phyloP scores from a whole-genome alignment of 1,140 invertebrate species.

The Macrobrachium nipponense region DNA sequence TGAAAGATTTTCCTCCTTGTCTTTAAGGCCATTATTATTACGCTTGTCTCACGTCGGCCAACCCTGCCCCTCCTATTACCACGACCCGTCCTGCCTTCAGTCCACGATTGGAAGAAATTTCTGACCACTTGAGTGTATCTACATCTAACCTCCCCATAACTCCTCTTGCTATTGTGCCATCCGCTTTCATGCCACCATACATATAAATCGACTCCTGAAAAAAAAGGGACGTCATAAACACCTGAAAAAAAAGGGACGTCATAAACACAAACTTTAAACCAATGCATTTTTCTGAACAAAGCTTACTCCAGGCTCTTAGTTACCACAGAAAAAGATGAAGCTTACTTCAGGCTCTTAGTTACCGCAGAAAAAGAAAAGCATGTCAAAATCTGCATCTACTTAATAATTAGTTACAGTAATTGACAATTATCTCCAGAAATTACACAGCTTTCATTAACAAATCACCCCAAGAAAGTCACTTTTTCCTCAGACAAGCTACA shows the following conservation, averaged over 20 bases:
- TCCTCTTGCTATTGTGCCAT: conserved; percentile 32
- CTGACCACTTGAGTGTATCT: conserved; percentile 19
- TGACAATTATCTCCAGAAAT: too few species aligned
- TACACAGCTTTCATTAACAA: too few species aligned
- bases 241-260: not conserved
- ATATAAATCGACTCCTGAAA: conserved; percentile 41
- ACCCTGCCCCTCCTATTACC: not conserved
- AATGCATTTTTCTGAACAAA: too few species aligned
- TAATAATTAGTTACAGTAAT: too few species aligned
- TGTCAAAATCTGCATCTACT: too few species aligned
- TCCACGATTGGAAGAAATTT: conserved; percentile 11
- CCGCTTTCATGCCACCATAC: conserved; percentile 36
- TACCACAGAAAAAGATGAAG: too few species aligned
- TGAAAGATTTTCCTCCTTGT: not conserved
- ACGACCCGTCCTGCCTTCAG: not conserved
- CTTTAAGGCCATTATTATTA: conserved; percentile 8
- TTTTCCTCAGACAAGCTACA: too few species aligned
- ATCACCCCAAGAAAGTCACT: too few species aligned
- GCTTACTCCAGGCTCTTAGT: too few species aligned
- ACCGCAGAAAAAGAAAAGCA: too few species aligned
- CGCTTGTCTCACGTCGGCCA: conserved; percentile 7
- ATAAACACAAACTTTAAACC: not conserved
- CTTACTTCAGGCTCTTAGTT: too few species aligned
- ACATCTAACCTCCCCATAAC: conserved; percentile 40
- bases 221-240: too few species aligned